These are phyloP conservation scores for Heliothis peltigera DNA, from an alignment of 2,888 invertebrate genomes.

Conservation along the genomic window DNA sequence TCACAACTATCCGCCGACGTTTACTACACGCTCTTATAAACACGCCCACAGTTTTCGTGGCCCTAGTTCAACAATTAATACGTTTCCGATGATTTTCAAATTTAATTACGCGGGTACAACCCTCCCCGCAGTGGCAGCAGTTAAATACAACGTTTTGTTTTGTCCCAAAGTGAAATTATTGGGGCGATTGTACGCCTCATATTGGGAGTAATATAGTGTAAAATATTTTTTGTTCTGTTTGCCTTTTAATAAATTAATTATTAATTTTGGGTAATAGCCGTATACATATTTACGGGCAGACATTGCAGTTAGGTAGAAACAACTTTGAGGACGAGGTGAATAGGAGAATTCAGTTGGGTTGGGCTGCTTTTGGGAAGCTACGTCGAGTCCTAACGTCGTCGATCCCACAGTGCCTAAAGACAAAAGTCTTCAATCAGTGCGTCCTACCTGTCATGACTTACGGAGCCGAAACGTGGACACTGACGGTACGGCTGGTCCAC, in stretches of 20 bases:
- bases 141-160: slow-evolving; percentile 59
- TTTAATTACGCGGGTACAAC: slow-evolving; percentile 60
- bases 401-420: too few species aligned
- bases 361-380: too few species aligned
- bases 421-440: too few species aligned
- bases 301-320: too few species aligned
- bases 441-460: too few species aligned
- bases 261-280: slow-evolving; percentile 43
- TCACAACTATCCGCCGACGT: too few species aligned
- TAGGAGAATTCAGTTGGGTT: too few species aligned
- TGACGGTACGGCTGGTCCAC: too few species aligned
- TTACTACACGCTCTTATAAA: background rate
- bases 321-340: too few species aligned
- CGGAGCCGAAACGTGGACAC: too few species aligned
- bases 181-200: slow-evolving; percentile 50
- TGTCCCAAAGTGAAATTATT: slow-evolving; percentile 51
- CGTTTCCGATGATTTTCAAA: slow-evolving; percentile 63
- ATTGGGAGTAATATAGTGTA: slow-evolving; percentile 40
- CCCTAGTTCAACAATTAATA: slow-evolving; percentile 55
- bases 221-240: slow-evolving; percentile 42
- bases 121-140: slow-evolving; percentile 36
- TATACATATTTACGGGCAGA: too few species aligned
- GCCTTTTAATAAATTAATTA: slow-evolving; percentile 49
- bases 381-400: too few species aligned
- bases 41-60: slow-evolving; percentile 17